Evolutionary conservation across 2,888 invertebrate genomes (phyloP).

Genomic region (Apamea epomidion): DNA sequence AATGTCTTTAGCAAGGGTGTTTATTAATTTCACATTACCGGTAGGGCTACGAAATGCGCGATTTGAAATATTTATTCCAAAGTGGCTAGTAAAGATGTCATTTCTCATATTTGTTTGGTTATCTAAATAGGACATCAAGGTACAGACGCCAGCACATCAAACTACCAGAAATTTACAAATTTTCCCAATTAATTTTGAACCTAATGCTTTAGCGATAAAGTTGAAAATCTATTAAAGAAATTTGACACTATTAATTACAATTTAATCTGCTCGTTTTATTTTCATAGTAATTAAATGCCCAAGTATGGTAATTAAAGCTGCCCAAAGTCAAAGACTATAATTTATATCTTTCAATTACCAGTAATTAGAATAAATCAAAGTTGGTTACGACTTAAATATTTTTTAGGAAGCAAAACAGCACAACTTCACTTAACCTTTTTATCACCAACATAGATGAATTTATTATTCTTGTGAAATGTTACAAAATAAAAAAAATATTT

Average conservation of each 20-base stretch:
- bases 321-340: neutral
- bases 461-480: conserved; percentile 33
- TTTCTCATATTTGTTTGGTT: neutral
- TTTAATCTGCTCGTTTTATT: neutral
- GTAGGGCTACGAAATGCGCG: conserved; percentile 30
- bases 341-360: neutral
- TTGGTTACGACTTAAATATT: neutral
- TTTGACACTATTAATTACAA: too few relatives aligned
- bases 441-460: neutral
- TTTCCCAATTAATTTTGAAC: too few relatives aligned
- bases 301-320: neutral
- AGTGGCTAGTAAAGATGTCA: neutral
- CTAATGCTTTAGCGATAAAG: too few relatives aligned
- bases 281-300: neutral
- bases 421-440: neutral
- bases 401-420: neutral
- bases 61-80: neutral
- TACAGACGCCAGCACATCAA: neutral
- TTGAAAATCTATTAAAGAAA: too few relatives aligned
- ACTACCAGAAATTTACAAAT: too few relatives aligned
- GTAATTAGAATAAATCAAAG: neutral
- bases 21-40: conserved; percentile 51
- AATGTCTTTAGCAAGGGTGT: conserved; percentile 49
- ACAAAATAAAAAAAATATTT: conserved; percentile 16
- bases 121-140: neutral